Percentiles rank a stretch among this genome's conserved stretches.
Evolutionary conservation across 2,888 invertebrate genomes (phyloP).

Genomic region (Synergus japonicus): DNA sequence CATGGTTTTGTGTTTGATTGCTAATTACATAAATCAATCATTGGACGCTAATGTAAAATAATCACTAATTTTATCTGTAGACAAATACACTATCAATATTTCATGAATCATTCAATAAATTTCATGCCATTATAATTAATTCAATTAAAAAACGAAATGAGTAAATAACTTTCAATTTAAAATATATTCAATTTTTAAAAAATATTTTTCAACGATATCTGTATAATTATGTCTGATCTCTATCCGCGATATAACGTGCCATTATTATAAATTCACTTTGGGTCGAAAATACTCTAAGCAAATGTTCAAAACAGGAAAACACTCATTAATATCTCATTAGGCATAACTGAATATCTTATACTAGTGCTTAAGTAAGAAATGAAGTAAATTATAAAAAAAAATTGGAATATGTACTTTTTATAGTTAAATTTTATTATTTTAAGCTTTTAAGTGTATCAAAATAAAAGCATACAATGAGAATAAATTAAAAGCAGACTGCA

Average conservation of each 20-base stretch:
- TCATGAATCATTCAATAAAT: conserved; percentile 1
- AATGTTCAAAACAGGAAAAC: conserved; percentile 20
- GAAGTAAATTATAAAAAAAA: not conserved
- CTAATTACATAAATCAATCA: conserved; percentile 9
- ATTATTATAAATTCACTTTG: not conserved
- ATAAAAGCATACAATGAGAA: not conserved
- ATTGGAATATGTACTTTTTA: not conserved
- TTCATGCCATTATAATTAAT: not conserved
- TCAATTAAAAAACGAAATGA: not conserved
- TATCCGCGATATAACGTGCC: not conserved
- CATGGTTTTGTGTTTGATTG: not conserved
- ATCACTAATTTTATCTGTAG: not conserved
- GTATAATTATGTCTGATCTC: not conserved
- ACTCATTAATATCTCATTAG: conserved; percentile 23
- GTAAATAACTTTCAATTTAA: not conserved
- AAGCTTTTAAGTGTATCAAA: not conserved
- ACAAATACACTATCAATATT: not conserved
- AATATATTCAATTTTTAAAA: no score
- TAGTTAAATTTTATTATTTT: not conserved
- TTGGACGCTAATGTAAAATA: not conserved
- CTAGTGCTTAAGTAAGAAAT: conserved; percentile 5
- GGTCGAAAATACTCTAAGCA: conserved; percentile 15
- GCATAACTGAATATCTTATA: not conserved
- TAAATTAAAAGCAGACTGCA: not conserved
- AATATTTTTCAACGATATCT: no score